Evolutionary conservation across 2,113 vertebrate genomes (phyloP).

Genomic region (Eretmochelys imbricata): DNA sequence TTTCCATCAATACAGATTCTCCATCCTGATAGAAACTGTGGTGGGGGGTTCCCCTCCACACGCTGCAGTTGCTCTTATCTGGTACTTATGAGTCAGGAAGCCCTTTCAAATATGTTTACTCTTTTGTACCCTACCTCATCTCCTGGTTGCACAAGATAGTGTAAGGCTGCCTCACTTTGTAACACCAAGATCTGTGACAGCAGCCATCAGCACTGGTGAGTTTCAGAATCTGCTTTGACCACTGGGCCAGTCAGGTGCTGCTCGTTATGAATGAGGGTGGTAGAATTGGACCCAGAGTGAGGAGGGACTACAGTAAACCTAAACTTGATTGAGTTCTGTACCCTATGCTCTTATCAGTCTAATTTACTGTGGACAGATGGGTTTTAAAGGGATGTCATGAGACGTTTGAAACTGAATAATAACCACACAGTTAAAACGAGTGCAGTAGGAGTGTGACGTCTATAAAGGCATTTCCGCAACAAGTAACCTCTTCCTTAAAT

Average conservation of each 20-base stretch:
- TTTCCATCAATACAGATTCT: not conserved
- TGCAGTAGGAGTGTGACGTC: not conserved
- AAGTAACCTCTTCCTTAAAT: constrained; percentile 16
- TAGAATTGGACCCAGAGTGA: not conserved
- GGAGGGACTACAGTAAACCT: not conserved
- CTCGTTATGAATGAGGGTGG: too few relatives aligned
- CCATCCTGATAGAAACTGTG: not conserved
- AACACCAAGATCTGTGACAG: too few relatives aligned
- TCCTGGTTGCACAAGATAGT: too few relatives aligned
- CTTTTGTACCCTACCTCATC: too few relatives aligned
- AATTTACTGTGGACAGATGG: not conserved
- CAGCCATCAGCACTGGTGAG: too few relatives aligned
- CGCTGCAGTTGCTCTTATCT: accelerated
- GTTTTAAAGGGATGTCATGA: not conserved
- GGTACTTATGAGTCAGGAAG: too few relatives aligned
- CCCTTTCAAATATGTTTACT: too few relatives aligned
- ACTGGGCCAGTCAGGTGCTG: too few relatives aligned
- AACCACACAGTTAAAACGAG: constrained; percentile 20
- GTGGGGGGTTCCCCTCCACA: accelerated
- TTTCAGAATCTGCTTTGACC: too few relatives aligned
- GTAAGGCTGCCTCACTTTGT: too few relatives aligned
- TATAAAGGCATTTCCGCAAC: constrained; percentile 13
- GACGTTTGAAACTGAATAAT: constrained; percentile 20
- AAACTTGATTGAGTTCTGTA: not conserved
- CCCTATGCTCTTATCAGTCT: too few relatives aligned